Conservation (phyloP, 30 jellyfish, hydroid and myxozoan species). For the Hydractinia symbiolongicarpus region DNA sequence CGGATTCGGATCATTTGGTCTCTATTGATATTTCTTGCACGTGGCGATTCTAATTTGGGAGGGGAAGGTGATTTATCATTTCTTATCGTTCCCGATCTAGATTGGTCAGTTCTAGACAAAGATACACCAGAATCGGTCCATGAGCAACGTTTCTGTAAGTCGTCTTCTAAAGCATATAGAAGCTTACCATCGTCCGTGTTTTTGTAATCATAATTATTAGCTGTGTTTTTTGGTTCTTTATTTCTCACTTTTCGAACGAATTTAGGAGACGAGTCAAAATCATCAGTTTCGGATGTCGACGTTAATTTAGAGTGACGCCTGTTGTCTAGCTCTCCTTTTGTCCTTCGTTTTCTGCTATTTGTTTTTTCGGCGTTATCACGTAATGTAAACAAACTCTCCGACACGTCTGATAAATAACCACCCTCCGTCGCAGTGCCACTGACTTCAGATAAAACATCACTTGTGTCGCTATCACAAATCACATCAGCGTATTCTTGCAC, state of each 20-base stretch:
- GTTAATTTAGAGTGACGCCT: neutral
- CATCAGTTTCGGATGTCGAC: constrained; percentile 8
- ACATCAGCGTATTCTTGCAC: neutral
- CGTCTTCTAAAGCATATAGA: neutral
- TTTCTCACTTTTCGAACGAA: neutral
- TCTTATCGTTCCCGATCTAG: constrained; percentile 13
- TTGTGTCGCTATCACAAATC: neutral
- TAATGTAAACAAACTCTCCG: neutral
- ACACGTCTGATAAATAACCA: constrained; percentile 8
- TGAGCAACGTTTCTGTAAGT: neutral
- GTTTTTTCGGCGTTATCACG: neutral
- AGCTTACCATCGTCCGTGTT: neutral
- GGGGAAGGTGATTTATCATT: neutral
- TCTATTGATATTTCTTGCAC: no score
- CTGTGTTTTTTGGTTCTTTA: neutral
- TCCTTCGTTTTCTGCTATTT: neutral
- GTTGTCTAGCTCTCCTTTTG: neutral
- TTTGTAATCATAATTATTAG: neutral
- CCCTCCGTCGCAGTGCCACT: neutral
- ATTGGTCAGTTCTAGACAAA: constrained; percentile 16
- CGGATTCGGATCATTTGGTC: no score
- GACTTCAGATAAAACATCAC: neutral
- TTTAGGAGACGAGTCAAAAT: neutral
- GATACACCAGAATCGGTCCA: constrained; percentile 30
- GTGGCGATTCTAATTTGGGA: no score